These are phyloP conservation scores for Loriculus beryllinus DNA, from an alignment of 2,797 vertebrate genomes.

Conservation along the genomic window DNA sequence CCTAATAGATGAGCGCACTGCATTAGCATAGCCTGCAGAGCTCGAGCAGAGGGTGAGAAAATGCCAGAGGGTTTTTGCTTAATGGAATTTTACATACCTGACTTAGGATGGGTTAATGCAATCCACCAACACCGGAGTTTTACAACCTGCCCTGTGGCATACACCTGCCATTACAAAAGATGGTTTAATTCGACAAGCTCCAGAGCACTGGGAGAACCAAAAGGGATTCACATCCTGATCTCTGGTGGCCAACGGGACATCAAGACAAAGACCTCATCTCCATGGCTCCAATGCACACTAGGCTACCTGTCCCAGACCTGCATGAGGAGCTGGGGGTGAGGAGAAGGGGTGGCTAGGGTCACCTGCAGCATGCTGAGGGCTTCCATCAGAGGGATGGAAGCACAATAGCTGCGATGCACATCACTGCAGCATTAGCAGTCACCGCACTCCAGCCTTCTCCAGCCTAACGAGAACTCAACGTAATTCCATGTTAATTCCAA, in stretches of 20 bases:
- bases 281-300: not conserved
- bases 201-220: not conserved
- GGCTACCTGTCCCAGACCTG: fast-evolving
- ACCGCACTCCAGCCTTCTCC: not conserved
- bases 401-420: not conserved
- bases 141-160: conserved; percentile 67
- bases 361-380: not conserved
- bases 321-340: not conserved
- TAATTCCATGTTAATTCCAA: not conserved
- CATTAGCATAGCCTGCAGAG: conserved; percentile 65
- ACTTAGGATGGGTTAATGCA: conserved; percentile 70
- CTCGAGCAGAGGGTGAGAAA: conserved; percentile 57
- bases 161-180: conserved; percentile 68
- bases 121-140: conserved; percentile 61
- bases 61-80: conserved; percentile 61
- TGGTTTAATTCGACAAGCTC: conserved; percentile 52
- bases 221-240: not conserved
- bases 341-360: fast-evolving
- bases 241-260: not conserved
- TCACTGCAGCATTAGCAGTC: not conserved
- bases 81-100: conserved; percentile 72
- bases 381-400: not conserved
- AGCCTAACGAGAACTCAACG: not conserved
- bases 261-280: not conserved
- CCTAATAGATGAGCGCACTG: conserved; percentile 61